A percentile compares a stretch with the other conserved stretches of the same genome.
These are phyloP conservation scores for Piaya cayana DNA, from an alignment of 2,113 vertebrate species.

Conservation along the genomic window DNA sequence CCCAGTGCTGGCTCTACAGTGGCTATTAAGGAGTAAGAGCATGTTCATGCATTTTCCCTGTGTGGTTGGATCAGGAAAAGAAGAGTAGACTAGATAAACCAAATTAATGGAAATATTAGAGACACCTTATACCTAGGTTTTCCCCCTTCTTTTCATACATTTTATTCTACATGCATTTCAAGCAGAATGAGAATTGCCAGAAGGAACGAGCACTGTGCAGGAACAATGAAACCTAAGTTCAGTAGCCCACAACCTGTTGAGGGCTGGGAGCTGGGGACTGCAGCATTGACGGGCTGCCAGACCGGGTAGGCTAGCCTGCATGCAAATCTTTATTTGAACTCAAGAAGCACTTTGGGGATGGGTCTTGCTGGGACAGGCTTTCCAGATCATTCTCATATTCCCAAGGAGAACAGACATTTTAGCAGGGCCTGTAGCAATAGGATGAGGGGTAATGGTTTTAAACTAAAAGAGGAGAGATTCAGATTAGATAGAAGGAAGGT, in stretches of 20 bases:
- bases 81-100: background rate
- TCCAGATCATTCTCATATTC: background rate
- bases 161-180: background rate
- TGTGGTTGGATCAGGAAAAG: background rate
- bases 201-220: accelerated
- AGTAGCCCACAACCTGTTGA: background rate
- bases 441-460: background rate
- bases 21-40: background rate
- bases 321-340: background rate
- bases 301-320: background rate
- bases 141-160: conserved; percentile 23
- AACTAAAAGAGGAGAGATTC: background rate
- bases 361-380: background rate
- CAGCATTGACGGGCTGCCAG: background rate
- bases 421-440: background rate
- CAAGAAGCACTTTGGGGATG: background rate
- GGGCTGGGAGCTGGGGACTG: background rate
- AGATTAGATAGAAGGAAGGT: background rate
- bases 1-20: background rate
- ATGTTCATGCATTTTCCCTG: background rate
- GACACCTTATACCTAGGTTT: background rate
- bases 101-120: background rate
- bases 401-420: background rate
- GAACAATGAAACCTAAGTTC: background rate
- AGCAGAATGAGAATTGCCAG: background rate